phyloP scores from a whole-genome alignment of 2,888 invertebrate genomes.

The Acrocyrtus sp. region DNA sequence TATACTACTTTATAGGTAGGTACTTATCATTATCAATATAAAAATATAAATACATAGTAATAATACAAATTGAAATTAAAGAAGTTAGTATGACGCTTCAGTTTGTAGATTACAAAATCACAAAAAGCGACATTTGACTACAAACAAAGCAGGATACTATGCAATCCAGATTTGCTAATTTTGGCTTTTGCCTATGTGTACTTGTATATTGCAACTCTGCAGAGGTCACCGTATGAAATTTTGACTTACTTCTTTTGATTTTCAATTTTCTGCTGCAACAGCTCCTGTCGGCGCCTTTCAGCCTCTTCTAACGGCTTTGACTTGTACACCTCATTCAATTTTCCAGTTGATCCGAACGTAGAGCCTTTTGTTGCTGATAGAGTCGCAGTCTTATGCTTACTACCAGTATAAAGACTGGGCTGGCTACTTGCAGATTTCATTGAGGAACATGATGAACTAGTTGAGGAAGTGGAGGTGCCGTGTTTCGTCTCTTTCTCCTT shows the following conservation, averaged over 20 bases:
- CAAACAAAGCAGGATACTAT: no score
- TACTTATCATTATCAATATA: no score
- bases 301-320: slow-evolving; percentile 44
- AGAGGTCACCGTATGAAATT: no score
- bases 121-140: no score
- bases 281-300: slow-evolving; percentile 30
- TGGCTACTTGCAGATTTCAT: slow-evolving; percentile 49
- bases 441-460: slow-evolving; percentile 20
- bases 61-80: no score
- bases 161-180: no score
- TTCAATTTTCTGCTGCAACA: slow-evolving; percentile 40
- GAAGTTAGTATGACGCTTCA: no score
- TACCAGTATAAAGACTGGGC: background rate
- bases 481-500: slow-evolving; percentile 24
- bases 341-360: slow-evolving; percentile 25
- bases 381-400: slow-evolving; percentile 3
- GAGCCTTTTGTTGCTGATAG: slow-evolving; percentile 18
- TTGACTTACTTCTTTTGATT: slow-evolving; percentile 48
- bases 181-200: no score
- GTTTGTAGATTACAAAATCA: no score
- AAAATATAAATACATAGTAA: background rate
- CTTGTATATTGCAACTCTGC: no score
- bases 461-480: slow-evolving; percentile 19
- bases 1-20: no score
- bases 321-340: slow-evolving; percentile 18